Percentiles rank a stretch among this genome's conserved stretches.
These are phyloP conservation scores for Labeo catla DNA, from an alignment of 2,113 vertebrate species.

Conservation along the genomic window DNA sequence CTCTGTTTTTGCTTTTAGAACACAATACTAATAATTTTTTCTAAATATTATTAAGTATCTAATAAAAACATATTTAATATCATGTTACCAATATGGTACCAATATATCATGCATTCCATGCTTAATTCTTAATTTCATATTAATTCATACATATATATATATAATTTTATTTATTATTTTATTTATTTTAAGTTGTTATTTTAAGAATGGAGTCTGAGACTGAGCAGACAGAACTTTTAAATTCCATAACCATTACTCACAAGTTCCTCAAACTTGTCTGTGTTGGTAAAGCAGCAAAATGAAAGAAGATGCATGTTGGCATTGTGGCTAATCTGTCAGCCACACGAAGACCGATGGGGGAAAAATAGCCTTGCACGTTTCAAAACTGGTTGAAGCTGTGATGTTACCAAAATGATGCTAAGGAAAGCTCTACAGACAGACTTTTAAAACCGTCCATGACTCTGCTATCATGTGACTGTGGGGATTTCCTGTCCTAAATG, in stretches of 20 bases:
- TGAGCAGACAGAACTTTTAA: not conserved
- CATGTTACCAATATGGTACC: not conserved
- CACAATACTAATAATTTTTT: no score
- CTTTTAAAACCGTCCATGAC: not conserved
- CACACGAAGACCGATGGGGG: not conserved
- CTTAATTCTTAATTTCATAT: not conserved
- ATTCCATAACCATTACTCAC: not conserved
- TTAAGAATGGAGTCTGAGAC: not conserved
- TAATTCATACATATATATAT: no score
- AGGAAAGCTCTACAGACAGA: not conserved
- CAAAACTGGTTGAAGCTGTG: not conserved
- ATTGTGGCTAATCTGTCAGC: not conserved
- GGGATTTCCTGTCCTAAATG: conserved; percentile 51
- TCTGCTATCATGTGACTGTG: conserved; percentile 16
- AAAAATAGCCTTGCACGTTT: not conserved
- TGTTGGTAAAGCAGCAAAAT: not conserved
- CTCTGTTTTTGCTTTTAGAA: no score
- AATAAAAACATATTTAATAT: no score
- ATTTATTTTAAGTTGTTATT: not conserved
- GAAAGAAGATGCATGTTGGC: not conserved
- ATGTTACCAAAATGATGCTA: not conserved
- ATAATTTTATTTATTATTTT: not conserved
- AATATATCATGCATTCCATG: not conserved
- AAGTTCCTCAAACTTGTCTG: not conserved
- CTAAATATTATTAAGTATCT: no score